Percentiles rank a stretch among this genome's conserved stretches.
phyloP scores from a whole-genome alignment of 2,797 vertebrate genomes.

The Onychomys leucogaster region DNA sequence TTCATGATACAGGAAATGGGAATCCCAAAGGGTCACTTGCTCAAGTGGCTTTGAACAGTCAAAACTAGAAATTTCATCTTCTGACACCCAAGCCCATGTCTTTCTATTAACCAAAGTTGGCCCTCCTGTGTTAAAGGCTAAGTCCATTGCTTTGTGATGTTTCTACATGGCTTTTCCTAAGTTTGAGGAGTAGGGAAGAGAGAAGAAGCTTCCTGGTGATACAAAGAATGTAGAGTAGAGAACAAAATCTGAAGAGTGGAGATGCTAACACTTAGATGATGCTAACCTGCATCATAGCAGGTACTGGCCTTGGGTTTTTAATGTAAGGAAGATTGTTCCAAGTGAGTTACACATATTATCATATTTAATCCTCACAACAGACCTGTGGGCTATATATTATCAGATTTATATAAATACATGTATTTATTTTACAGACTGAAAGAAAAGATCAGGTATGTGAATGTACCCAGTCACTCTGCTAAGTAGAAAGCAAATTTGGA shows the following conservation, averaged over 20 bases:
- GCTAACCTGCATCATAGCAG: neutral
- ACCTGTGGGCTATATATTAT: neutral
- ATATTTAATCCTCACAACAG: neutral
- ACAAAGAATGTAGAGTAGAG: neutral
- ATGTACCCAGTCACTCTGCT: neutral
- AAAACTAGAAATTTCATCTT: neutral
- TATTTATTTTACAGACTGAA: neutral
- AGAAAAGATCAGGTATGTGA: neutral
- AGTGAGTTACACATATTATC: neutral
- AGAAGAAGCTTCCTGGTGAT: neutral
- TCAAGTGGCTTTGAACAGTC: neutral
- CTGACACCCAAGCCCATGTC: neutral
- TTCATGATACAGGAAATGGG: neutral
- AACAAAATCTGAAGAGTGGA: neutral
- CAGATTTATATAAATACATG: too few species aligned
- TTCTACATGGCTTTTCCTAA: neutral
- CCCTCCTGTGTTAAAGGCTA: neutral
- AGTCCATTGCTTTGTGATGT: neutral
- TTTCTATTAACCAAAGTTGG: neutral
- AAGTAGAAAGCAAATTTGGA: neutral
- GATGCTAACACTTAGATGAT: neutral
- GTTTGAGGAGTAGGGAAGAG: neutral
- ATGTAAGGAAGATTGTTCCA: neutral
- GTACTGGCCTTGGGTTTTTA: neutral
- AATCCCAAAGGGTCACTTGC: neutral